Evolutionary conservation across 2,888 invertebrate genomes (phyloP), one percentile per base, ranked within the genome.

Genomic region (Bombylius major): DNA sequence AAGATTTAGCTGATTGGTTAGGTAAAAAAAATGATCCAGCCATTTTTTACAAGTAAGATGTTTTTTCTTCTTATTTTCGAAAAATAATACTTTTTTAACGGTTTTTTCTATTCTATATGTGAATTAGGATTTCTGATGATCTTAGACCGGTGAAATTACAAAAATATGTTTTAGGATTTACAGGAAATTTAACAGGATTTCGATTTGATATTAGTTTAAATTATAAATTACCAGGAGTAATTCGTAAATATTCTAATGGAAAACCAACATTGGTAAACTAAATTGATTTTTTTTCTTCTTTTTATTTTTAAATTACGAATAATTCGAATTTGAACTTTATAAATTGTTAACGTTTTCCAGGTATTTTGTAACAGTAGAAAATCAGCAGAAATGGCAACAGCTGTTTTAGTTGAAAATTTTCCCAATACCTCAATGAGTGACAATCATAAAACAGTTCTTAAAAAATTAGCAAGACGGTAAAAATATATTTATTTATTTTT

Each of bases 291-390:
- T 9, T 33, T n/a, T 12, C 3, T 9, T 23, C 23, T 1, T 23
- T 23, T 23, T 23, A 23, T 23, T 23, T 23, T 23, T 23, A 23
- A 23, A 23, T 23, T 23, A 23, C 3, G 3, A 23, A 23, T 23
- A 23, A 23, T 23, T 23, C 23, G 23, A 23, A 23, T 23, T 3
- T 23, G 23, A 39, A 39, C 39, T 39, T 9, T 2, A 9, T 39
- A 23, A 3, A 48, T 36, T 45, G 49, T 23, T 12, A 5, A 50
- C 7, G 51, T 42, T 59, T 61, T 65, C 32, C 61, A 83, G 83
- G 82, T 86, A 73, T 89, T 89, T 69, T 89, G 88, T 69, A 84
- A 83, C 62, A 87, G 87, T 0, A 75, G 89, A 52, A 89, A 88
- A 70, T 82, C 86, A 62, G 84, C 84, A 0, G 74, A 79, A 59